A percentile compares a stretch with the other conserved stretches of the same genome.
Conservation (phyloP, 2,797 vertebrate species). For the Miichthys miiuy region DNA sequence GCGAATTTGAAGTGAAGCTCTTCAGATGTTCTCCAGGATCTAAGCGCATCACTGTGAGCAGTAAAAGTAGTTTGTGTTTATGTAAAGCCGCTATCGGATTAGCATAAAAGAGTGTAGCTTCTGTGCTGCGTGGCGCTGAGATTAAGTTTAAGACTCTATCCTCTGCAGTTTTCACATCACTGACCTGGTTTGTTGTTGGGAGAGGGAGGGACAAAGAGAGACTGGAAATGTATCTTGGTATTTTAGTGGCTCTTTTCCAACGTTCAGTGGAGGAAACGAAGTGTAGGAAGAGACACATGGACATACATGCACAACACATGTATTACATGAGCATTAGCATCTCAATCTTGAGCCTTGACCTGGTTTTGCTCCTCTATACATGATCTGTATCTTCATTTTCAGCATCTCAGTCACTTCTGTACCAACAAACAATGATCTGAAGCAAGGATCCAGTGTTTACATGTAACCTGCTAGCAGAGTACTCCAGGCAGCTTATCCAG, state of each 20-base stretch:
- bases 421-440: no score
- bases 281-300: neutral
- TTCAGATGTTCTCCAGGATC: neutral
- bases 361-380: no score
- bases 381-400: no score
- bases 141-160: conserved; percentile 54
- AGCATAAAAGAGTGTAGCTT: conserved; percentile 40
- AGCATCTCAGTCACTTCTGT: no score
- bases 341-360: no score
- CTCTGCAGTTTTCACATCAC: conserved; percentile 43
- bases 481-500: no score
- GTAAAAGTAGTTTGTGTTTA: conserved; percentile 22
- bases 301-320: no score
- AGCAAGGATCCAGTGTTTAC: no score
- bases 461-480: no score
- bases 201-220: neutral
- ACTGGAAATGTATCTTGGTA: conserved; percentile 16
- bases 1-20: neutral
- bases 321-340: no score
- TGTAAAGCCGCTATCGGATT: conserved; percentile 48
- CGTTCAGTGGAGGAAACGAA: neutral
- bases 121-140: conserved; percentile 38
- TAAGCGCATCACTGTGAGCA: neutral
- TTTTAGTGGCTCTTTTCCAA: neutral
- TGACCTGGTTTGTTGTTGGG: conserved; percentile 21